phyloP scores from a whole-genome alignment of 2,797 vertebrate species.

The Chaetophractus vellerosus region DNA sequence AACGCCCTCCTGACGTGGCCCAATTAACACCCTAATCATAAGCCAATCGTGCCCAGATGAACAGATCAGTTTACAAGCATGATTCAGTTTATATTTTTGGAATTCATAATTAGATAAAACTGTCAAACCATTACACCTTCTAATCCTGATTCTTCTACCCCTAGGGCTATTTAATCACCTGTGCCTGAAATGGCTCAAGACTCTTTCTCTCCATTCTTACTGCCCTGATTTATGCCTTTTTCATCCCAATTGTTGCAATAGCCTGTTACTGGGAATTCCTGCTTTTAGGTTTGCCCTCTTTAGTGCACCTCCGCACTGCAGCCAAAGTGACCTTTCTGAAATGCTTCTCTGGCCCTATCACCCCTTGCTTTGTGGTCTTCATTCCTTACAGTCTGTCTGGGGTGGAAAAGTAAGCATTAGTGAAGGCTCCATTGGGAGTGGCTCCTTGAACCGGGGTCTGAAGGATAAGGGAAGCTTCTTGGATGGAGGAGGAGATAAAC shows the following conservation, averaged over 20 bases:
- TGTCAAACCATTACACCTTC: too few species aligned
- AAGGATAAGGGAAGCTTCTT: constrained; percentile 4
- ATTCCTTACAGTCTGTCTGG: background rate
- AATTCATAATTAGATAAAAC: too few species aligned
- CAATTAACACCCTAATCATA: too few species aligned
- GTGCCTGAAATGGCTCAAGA: background rate
- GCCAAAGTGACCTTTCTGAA: constrained; percentile 8
- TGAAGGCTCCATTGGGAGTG: constrained; percentile 19
- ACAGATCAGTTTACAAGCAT: too few species aligned
- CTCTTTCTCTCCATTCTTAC: constrained; percentile 2
- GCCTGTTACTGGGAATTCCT: background rate
- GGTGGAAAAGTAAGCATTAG: constrained; percentile 6
- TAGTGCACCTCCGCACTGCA: background rate
- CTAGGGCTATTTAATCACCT: background rate
- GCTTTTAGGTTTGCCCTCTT: background rate
- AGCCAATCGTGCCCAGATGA: too few species aligned
- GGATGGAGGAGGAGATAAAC: constrained; percentile 6
- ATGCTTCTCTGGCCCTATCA: background rate
- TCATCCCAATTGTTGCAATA: background rate
- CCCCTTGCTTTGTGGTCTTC: constrained; percentile 36
- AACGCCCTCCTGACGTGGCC: too few species aligned
- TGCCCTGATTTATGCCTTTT: background rate
- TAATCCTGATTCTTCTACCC: background rate
- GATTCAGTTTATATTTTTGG: too few species aligned
- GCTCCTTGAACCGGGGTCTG: background rate